A percentile compares a stretch with the other conserved stretches of the same genome.
These are phyloP conservation scores for Hydrozoanthus tunicans DNA, from an alignment of 64 coral and sea anemone genomes.

Conservation along the genomic window DNA sequence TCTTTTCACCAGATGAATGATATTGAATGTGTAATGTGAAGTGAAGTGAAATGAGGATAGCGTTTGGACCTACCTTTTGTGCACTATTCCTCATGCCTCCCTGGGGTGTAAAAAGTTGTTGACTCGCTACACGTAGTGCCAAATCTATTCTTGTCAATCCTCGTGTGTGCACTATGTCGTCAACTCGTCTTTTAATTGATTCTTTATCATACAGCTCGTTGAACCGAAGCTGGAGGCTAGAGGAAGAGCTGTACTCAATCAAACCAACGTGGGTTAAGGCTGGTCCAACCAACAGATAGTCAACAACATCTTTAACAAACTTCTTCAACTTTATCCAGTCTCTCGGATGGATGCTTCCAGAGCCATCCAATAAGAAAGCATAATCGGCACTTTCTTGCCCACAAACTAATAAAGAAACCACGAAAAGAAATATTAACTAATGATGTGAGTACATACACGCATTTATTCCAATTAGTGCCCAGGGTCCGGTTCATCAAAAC, in stretches of 20 bases:
- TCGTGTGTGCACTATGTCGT: slow-evolving; percentile 3
- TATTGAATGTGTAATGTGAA: too few species aligned
- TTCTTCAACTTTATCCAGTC: slow-evolving; percentile 41
- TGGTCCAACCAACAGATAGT: slow-evolving; percentile 69
- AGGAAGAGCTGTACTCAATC: slow-evolving; percentile 65
- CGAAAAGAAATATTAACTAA: too few species aligned
- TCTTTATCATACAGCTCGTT: slow-evolving; percentile 57
- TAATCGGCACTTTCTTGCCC: slow-evolving; percentile 87
- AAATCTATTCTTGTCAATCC: slow-evolving; percentile 86
- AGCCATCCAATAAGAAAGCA: slow-evolving; percentile 79
- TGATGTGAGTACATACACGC: too few species aligned
- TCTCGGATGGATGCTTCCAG: slow-evolving; percentile 61
- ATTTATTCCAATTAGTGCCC: too few species aligned
- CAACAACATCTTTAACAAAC: slow-evolving; percentile 73
- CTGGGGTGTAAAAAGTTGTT: slow-evolving; percentile 50
- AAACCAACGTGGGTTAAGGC: slow-evolving; percentile 70
- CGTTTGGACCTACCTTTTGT: slow-evolving; percentile 63
- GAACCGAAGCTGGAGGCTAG: slow-evolving; percentile 60
- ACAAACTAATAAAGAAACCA: slow-evolving; percentile 62
- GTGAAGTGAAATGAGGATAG: too few species aligned
- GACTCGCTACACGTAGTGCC: slow-evolving; percentile 58
- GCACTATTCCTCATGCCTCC: slow-evolving; percentile 70
- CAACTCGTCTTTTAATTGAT: slow-evolving; percentile 47
- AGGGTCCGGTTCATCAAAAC: too few species aligned
- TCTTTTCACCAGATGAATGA: too few species aligned